A percentile compares a stretch with the other conserved stretches of the same genome.
These are phyloP conservation scores for Philopedon plagiatum DNA, from an alignment of 2,888 invertebrate genomes.

Conservation along the genomic window DNA sequence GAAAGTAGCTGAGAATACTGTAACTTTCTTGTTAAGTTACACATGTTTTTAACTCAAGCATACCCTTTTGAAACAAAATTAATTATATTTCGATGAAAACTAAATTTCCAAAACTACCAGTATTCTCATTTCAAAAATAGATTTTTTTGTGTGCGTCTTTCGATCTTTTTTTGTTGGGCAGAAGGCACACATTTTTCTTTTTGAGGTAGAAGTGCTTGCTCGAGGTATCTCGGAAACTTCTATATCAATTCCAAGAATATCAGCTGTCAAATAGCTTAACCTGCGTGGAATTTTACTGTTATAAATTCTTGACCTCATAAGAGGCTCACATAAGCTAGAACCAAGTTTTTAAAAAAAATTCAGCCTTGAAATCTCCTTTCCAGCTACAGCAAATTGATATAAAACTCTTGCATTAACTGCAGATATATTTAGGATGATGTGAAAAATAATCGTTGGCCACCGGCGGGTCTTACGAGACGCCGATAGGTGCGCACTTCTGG, in stretches of 20 bases:
- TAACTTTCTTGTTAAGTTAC: too few species aligned
- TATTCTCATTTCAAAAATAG: too few species aligned
- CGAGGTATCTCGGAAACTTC: neutral
- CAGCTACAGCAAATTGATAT: constrained; percentile 39
- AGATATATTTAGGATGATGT: neutral
- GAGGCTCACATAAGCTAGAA: constrained; percentile 11
- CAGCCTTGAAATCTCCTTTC: constrained; percentile 28
- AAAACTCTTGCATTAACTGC: constrained; percentile 43
- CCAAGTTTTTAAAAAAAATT: constrained; percentile 32
- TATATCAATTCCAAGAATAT: neutral
- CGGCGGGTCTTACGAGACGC: constrained; percentile 33
- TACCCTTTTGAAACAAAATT: too few species aligned
- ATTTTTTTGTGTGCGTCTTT: too few species aligned
- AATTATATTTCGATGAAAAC: too few species aligned
- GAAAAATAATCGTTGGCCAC: neutral
- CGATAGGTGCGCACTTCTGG: too few species aligned
- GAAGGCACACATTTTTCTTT: constrained; percentile 32
- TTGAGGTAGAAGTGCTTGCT: constrained; percentile 10
- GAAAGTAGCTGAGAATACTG: too few species aligned
- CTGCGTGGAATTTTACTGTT: constrained; percentile 12
- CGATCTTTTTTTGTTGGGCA: constrained; percentile 30
- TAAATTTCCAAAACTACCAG: too few species aligned
- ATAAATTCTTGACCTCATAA: constrained; percentile 19
- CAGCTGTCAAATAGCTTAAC: constrained; percentile 8
- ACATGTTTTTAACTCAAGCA: too few species aligned